phyloP scores from a whole-genome alignment of 2,888 invertebrate genomes.

The Rhagophthalmus giganteus region DNA sequence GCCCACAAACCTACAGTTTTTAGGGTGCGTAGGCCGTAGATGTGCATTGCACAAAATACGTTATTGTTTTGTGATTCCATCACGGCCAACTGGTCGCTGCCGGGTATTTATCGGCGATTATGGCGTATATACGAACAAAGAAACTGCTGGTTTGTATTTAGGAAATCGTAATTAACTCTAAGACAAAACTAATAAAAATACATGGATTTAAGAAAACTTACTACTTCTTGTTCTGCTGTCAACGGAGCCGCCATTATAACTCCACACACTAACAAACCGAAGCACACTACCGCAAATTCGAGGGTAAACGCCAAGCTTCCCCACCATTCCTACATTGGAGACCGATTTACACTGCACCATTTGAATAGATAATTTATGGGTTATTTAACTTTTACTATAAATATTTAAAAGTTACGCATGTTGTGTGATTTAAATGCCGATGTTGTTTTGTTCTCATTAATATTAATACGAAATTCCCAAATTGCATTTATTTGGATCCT shows the following conservation, averaged over 20 bases:
- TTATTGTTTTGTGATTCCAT: conserved; percentile 13
- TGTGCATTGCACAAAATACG: conserved; percentile 18
- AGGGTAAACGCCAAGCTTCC: conserved; percentile 8
- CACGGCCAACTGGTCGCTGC: conserved; percentile 3
- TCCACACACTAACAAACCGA: conserved; percentile 30
- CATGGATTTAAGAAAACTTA: conserved; percentile 58
- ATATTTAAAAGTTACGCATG: too few relatives aligned
- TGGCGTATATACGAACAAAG: too few relatives aligned
- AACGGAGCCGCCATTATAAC: conserved; percentile 71
- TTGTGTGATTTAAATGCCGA: too few relatives aligned
- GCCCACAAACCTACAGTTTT: conserved; percentile 20
- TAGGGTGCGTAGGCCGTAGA: conserved; percentile 27
- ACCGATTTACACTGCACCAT: conserved; percentile 11
- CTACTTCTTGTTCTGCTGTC: conserved; percentile 77
- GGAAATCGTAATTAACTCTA: too few relatives aligned
- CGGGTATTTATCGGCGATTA: too few relatives aligned
- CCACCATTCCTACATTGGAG: conserved; percentile 14
- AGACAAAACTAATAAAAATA: too few relatives aligned
- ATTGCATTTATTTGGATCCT: too few relatives aligned
- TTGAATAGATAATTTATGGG: too few relatives aligned
- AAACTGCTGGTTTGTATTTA: too few relatives aligned
- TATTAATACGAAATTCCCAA: too few relatives aligned
- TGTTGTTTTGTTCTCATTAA: too few relatives aligned
- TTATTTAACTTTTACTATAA: too few relatives aligned
- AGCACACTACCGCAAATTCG: conserved; percentile 24